phyloP scores from a whole-genome alignment of 2,797 vertebrate genomes.

The Eulemur mongoz region DNA sequence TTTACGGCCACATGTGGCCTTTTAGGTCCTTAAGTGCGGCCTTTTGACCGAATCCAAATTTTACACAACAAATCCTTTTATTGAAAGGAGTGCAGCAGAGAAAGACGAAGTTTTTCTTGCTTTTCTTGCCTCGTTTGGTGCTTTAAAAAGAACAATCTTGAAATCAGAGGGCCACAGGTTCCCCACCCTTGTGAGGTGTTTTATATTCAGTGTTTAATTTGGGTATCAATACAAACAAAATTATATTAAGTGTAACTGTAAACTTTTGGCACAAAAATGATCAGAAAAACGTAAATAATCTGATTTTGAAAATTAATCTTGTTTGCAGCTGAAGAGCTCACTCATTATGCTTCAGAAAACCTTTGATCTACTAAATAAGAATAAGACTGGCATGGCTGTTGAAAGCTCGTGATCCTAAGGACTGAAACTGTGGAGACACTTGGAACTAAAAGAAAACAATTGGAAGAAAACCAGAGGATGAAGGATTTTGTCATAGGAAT shows the following conservation, averaged over 20 bases:
- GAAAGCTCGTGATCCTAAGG: slow-evolving; percentile 78
- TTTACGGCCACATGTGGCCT: too few relatives aligned
- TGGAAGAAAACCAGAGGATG: slow-evolving; percentile 57
- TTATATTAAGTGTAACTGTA: background rate
- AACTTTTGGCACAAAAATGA: slow-evolving; percentile 32
- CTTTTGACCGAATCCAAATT: too few relatives aligned
- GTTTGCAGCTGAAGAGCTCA: slow-evolving; percentile 93
- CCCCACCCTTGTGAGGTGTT: background rate
- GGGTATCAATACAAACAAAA: background rate
- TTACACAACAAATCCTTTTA: too few relatives aligned
- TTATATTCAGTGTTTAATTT: background rate
- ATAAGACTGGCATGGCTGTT: slow-evolving; percentile 79
- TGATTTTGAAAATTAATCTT: slow-evolving; percentile 64
- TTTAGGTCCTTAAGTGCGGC: too few relatives aligned
- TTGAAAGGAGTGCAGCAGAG: too few relatives aligned
- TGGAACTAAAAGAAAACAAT: slow-evolving; percentile 45
- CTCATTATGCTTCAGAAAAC: slow-evolving; percentile 93
- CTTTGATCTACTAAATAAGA: slow-evolving; percentile 92
- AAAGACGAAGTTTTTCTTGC: too few relatives aligned
- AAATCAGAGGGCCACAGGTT: too few relatives aligned
- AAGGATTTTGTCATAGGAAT: slow-evolving; percentile 67
- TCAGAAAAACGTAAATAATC: slow-evolving; percentile 19
- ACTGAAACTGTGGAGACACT: accelerated
- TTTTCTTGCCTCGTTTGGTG: too few relatives aligned
- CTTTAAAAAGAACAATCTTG: too few relatives aligned